Evolutionary conservation across 2,797 vertebrate genomes (phyloP).

Genomic region (Podarcis lilfordi): DNA sequence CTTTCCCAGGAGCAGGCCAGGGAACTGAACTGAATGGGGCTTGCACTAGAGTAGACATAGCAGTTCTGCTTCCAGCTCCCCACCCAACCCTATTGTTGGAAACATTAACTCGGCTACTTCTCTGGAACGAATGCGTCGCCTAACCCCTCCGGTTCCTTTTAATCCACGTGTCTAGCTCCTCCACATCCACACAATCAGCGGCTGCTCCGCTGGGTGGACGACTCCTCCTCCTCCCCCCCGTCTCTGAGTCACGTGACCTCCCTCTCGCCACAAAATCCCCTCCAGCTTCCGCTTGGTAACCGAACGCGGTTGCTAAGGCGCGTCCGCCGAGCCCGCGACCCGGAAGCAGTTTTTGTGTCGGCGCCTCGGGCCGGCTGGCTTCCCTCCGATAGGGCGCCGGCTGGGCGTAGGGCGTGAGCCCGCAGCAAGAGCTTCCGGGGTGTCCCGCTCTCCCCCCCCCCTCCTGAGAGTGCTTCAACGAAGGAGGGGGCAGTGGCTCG

Average conservation of each 20-base stretch:
- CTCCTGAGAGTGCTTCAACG: slow-evolving; percentile 49
- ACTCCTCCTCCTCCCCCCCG: background rate
- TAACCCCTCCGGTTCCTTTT: no score
- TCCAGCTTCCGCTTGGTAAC: slow-evolving; percentile 73
- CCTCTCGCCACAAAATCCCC: background rate
- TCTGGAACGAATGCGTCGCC: no score
- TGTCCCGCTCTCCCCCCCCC: slow-evolving; percentile 32
- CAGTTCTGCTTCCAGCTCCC: no score
- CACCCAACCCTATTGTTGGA: no score
- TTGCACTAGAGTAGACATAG: no score
- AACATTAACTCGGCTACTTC: no score
- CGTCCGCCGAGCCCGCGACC: slow-evolving; percentile 15
- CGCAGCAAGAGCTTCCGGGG: slow-evolving; percentile 66
- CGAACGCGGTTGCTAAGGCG: slow-evolving; percentile 75
- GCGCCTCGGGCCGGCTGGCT: background rate
- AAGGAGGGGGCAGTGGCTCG: slow-evolving; percentile 60
- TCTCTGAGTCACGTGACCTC: background rate
- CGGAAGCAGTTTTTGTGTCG: slow-evolving; percentile 62
- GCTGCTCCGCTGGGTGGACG: background rate
- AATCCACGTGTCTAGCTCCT: no score
- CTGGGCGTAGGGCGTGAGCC: slow-evolving; percentile 48
- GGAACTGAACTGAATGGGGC: no score
- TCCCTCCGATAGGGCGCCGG: slow-evolving; percentile 50
- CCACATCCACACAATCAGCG: no score
- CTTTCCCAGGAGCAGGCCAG: no score